Evolutionary conservation across 1,140 invertebrate species (phyloP).

Genomic region (Drosophila murphyi): DNA sequence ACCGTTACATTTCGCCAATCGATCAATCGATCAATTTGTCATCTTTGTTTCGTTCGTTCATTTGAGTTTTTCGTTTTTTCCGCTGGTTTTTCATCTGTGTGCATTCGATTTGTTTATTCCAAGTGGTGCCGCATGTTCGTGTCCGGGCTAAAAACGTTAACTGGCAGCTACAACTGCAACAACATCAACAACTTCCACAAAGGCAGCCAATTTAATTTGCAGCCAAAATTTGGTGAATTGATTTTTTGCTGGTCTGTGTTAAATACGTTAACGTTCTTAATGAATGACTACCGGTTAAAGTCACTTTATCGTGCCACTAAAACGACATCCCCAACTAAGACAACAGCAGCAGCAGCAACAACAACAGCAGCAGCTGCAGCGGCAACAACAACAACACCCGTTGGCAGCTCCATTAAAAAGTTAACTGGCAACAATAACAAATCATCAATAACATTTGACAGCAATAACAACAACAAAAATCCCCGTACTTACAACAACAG

Average conservation of each 20-base stretch:
- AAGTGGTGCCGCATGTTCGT: conserved; percentile 70
- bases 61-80: conserved; percentile 10
- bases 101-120: conserved; percentile 24
- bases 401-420: conserved; percentile 16
- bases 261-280: conserved; percentile 73
- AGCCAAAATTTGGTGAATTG: conserved; percentile 53
- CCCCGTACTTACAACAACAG: conserved; percentile 82
- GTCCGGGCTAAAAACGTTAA: conserved; percentile 55
- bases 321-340: conserved; percentile 52
- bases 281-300: conserved; percentile 80
- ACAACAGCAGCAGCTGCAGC: conserved; percentile 14
- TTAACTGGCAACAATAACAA: conserved; percentile 11
- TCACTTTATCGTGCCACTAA: conserved; percentile 66
- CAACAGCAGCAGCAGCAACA: conserved; percentile 31
- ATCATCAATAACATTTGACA: conserved; percentile 36
- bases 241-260: conserved; percentile 63
- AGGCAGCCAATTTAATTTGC: conserved; percentile 35
- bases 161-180: conserved; percentile 61
- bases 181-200: conserved; percentile 27
- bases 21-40: conserved; percentile 20
- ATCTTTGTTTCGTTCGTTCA: conserved; percentile 26
- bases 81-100: conserved; percentile 13
- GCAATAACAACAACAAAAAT: conserved; percentile 74
- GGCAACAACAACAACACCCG: conserved; percentile 18
- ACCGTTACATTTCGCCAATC: conserved; percentile 2